Evolutionary conservation across 2,888 invertebrate genomes (phyloP), one percentile per base, ranked within the genome.

Genomic region (Hypercompe scribonia): DNA sequence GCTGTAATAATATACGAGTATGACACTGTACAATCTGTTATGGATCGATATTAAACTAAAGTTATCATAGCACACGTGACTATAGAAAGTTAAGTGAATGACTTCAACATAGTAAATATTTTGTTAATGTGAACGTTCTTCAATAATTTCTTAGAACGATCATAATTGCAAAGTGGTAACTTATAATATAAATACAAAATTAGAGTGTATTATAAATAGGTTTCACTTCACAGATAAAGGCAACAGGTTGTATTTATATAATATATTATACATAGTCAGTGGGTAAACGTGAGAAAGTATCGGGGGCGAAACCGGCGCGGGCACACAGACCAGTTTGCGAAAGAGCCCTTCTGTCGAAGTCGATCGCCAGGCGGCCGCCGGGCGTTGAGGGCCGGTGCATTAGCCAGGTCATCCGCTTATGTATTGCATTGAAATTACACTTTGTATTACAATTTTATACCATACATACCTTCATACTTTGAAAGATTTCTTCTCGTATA

Each of bases 241-340:
- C 77, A 75, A 65, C 71, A 76, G 75, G 78, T 77, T 79, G 72
- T 4, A 61, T 61, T 61, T 76, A 73, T 78, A 74, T 84, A 81
- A 81, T 77, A 79, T 76, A 50, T 21, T 50, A 78, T 78, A 79
- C 79, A 81, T 76, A 78, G 82, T 76, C 81, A 77, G 78, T 77
- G 77, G 78, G 80, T 80, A 84, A 72, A 71, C 77, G 78, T 76
- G 75, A 78, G 70, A 75, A 77, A 71, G 72, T 77, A 76, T 80
- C 80, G 83, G 85, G 80, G 86, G 84, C 84, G 65, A 84, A 84
- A 81, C 84, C 80, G 84, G 87, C 84, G 81, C 86, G 86, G 86
- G 87, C 88, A 87, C 86, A 79, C 81, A 91, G 92, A 94, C 93
- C 91, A 88, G 94, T 94, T 94, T 92, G 91, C 90, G 87, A 91